Evolutionary conservation across 2,888 invertebrate genomes (phyloP), one percentile per base, ranked within the genome.

Genomic region (Thera obeliscata): DNA sequence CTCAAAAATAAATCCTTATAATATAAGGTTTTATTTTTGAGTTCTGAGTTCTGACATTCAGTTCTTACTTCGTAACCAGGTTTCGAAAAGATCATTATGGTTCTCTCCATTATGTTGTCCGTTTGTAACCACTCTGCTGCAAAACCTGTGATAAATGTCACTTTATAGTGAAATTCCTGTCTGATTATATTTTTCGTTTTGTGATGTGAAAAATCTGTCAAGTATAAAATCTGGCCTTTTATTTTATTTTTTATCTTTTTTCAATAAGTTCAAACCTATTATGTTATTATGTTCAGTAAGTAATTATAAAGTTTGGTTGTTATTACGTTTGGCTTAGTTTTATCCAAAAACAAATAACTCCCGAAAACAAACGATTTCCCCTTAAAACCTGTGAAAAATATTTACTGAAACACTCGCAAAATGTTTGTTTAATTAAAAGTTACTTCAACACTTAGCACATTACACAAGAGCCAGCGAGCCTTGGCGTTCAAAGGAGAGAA

Each of bases 111-210:
- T n/a, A 22, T 38, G 38, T 50, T 5, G 59, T 11, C 11, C 49
- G 60, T 60, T 12, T 52, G 50, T 4, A 33, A 12, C 2, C 38
- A 55, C 55, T 52, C 48, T 33, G 22, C 41, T 60, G 84, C 83
- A 81, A 78, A 78, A 79, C 74, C 74, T 73, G 68, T 67, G 73
- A 74, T 74, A 74, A 72, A 46, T 46, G 71, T 73, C 71, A 74
- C 74, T 71, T 70, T 60, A 5, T 60, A 66, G 61, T 69, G 68
- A 63, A 69, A 67, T 70, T 61, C 36, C 52, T 59, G 60, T 59
- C 70, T 70, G 71, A 69, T 41, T 50, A 7, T 22, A 22, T 22
- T 22, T 22, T 22, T 22, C 22, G 38, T 38, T 38, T 38, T 38
- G 38, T 38, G 6, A 0, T 38, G 3, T 38, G 3, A 38, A 22